Conservation (phyloP, 1,140 invertebrate genomes). For the Calephelis virginiensis region DNA sequence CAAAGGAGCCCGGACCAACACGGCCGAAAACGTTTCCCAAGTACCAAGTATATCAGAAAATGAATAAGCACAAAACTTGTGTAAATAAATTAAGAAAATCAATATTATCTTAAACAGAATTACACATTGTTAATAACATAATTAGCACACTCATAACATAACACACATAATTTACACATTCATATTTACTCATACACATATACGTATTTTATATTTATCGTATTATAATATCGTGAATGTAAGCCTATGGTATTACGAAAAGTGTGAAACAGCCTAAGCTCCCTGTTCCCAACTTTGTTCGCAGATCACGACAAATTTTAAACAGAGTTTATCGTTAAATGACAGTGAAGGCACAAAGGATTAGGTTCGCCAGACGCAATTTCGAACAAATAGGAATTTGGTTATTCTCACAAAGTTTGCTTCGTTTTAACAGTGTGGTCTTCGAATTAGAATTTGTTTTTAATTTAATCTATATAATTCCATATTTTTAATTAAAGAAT, state of each 20-base stretch:
- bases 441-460: too few relatives aligned
- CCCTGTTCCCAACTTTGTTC: slow-evolving; percentile 3
- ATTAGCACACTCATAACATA: too few relatives aligned
- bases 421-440: not conserved
- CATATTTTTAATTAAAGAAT: too few relatives aligned
- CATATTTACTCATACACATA: not conserved
- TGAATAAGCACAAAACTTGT: too few relatives aligned
- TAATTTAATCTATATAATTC: too few relatives aligned
- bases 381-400: not conserved
- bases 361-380: slow-evolving; percentile 25
- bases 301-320: slow-evolving; percentile 29
- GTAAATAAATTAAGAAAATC: too few relatives aligned
- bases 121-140: too few relatives aligned
- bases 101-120: too few relatives aligned
- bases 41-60: too few relatives aligned
- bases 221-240: not conserved
- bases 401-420: not conserved
- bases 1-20: too few relatives aligned
- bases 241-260: not conserved
- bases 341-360: slow-evolving; percentile 22
- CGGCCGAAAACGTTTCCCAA: too few relatives aligned
- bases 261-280: slow-evolving; percentile 24
- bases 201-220: not conserved
- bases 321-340: slow-evolving; percentile 20
- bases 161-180: too few relatives aligned